phyloP scores from a whole-genome alignment of 2,113 vertebrate genomes.

The Panthera leo region DNA sequence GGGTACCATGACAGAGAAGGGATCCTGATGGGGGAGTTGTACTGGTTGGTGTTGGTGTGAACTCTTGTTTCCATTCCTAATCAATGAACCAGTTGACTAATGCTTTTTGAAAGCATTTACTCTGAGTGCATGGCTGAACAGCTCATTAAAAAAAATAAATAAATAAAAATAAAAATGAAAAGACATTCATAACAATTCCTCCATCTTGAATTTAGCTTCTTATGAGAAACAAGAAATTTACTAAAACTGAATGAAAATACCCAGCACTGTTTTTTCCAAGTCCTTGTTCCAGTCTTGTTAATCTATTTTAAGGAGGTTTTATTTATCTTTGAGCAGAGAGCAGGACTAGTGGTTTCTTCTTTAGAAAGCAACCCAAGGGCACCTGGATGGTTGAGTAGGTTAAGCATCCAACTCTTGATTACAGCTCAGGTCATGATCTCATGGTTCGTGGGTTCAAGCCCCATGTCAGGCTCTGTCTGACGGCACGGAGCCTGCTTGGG shows the following conservation, averaged over 20 bases:
- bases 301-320: conserved; percentile 1
- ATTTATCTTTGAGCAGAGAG: neutral
- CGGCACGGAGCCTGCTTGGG: too few relatives aligned
- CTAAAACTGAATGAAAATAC: neutral
- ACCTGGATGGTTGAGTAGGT: too few relatives aligned
- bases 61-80: neutral
- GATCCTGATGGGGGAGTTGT: neutral
- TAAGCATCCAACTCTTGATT: too few relatives aligned
- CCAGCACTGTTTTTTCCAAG: neutral
- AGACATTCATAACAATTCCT: neutral
- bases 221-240: neutral
- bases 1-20: too few relatives aligned
- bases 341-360: neutral
- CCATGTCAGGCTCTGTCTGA: too few relatives aligned
- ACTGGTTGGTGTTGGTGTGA: neutral
- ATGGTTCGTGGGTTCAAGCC: too few relatives aligned
- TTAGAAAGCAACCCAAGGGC: neutral
- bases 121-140: neutral
- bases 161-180: neutral
- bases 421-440: too few relatives aligned
- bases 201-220: neutral
- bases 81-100: neutral
- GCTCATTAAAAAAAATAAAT: neutral
- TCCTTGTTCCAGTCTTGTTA: neutral
- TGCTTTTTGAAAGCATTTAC: neutral